phyloP scores from a whole-genome alignment of 2,888 invertebrate genomes.

The Drosophila birchii region DNA sequence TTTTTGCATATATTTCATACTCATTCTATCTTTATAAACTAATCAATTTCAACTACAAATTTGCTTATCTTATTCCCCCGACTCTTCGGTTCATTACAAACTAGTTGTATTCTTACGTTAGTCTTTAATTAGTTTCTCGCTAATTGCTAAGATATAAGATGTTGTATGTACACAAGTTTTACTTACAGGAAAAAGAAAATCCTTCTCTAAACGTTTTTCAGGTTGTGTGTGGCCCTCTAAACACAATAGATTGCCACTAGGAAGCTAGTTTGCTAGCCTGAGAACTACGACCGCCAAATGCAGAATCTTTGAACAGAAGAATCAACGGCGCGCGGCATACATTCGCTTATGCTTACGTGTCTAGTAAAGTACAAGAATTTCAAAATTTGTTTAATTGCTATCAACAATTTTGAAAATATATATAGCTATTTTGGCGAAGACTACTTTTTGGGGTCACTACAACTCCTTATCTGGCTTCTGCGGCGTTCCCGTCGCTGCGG shows the following conservation, averaged over 20 bases:
- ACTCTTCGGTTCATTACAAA: constrained; percentile 38
- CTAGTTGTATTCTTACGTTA: constrained; percentile 51
- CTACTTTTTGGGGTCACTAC: constrained; percentile 64
- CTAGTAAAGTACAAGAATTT: constrained; percentile 56
- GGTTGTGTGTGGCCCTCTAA: constrained; percentile 37
- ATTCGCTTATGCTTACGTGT: constrained; percentile 28
- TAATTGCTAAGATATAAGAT: constrained; percentile 46
- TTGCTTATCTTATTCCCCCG: constrained; percentile 41
- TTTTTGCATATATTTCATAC: constrained; percentile 65
- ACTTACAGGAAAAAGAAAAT: constrained; percentile 68
- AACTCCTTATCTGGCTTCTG: constrained; percentile 76
- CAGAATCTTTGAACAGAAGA: constrained; percentile 7
- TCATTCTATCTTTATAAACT: constrained; percentile 57
- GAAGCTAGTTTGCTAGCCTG: constrained; percentile 51
- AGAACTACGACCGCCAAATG: constrained; percentile 35
- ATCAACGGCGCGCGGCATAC: constrained; percentile 1
- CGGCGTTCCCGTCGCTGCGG: constrained; percentile 51
- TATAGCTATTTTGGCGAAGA: constrained; percentile 34
- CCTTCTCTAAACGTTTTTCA: constrained; percentile 57
- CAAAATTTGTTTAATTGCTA: constrained; percentile 26
- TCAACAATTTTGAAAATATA: constrained; percentile 21
- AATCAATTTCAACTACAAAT: constrained; percentile 65
- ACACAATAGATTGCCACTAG: constrained; percentile 49
- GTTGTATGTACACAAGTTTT: constrained; percentile 65
- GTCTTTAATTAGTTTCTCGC: constrained; percentile 32